phyloP scores from a whole-genome alignment of 2,113 vertebrate genomes.

The Epinephelus cyanopodus region DNA sequence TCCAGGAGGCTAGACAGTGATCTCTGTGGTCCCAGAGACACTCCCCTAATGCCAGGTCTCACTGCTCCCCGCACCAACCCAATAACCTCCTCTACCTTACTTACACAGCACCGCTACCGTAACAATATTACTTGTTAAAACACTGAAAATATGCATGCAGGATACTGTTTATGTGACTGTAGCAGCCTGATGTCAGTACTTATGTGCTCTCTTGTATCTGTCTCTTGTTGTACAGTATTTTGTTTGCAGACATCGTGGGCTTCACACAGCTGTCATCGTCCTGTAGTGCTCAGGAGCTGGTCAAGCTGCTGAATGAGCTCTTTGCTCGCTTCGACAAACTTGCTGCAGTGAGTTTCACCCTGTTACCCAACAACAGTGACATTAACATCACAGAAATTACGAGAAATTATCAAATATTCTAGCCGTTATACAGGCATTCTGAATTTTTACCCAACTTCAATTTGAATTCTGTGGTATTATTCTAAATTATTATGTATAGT shows the following conservation, averaged over 20 bases:
- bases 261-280: constrained; percentile 96
- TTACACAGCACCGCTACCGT: too few species aligned
- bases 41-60: too few species aligned
- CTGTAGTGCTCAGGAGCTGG: constrained; percentile 96
- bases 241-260: constrained; percentile 97
- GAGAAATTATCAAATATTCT: not conserved
- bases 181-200: not conserved
- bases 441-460: not conserved
- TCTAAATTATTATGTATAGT: too few species aligned
- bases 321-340: constrained; percentile 97
- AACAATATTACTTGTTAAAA: not conserved
- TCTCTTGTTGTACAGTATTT: constrained; percentile 86
- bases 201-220: not conserved
- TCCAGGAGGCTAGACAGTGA: too few species aligned
- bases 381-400: not conserved
- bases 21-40: too few species aligned
- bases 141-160: not conserved
- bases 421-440: too few species aligned
- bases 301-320: constrained; percentile 96
- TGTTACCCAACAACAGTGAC: not conserved
- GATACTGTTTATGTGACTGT: not conserved
- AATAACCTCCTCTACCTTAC: too few species aligned
- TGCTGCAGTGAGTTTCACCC: constrained; percentile 88
- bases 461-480: not conserved
- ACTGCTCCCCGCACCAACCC: too few species aligned